Evolutionary conservation across 2,888 invertebrate genomes (phyloP), one percentile per base, ranked within the genome.

Genomic region (Reticulitermes lucifugus): DNA sequence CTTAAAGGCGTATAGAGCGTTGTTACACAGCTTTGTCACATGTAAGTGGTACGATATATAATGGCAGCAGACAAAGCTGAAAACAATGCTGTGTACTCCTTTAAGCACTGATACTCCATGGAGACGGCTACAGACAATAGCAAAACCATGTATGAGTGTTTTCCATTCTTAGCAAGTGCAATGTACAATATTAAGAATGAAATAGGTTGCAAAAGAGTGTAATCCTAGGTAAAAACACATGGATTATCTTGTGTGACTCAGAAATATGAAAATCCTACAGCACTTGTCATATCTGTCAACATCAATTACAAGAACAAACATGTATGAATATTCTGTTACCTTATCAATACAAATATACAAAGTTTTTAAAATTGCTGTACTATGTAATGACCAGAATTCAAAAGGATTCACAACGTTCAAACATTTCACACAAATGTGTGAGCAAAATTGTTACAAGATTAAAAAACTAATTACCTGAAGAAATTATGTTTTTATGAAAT

Each of bases 311-410:
- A 65, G 65, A 65, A 65, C n/a, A n/a, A 60, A n/a, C 65, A 65
- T 65, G 65, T 65, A 65, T 25, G n/a, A 25, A 65, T 65, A 65
- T 65, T 65, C 25, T 10, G 14, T 65, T 10, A 25, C 21, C 55
- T 55, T 55, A 55, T 55, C 55, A 65, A 65, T 65, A 65, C 65
- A 65, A 65, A n/a, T 65, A 65, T 25, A 51, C 51, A 51, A 9
- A 65, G 18, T 10, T 65, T 25, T 65, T 65, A 65, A 65, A 65
- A 65, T 25, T 2, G n/a, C n/a, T 6, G 6, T 65, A 65, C 65
- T 65, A 65, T n/a, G n/a, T 65, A 25, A 65, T n/a, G 65, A 65
- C n/a, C 65, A 65, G 65, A 65, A 65, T 25, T 65, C 25, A 65
- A 25, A 65, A 65, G 65, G n/a, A 65, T 65, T 2, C n/a, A 25